A percentile compares a stretch with the other conserved stretches of the same genome.
Conservation (phyloP, 2,113 vertebrate genomes). For the Prolemur simus region DNA sequence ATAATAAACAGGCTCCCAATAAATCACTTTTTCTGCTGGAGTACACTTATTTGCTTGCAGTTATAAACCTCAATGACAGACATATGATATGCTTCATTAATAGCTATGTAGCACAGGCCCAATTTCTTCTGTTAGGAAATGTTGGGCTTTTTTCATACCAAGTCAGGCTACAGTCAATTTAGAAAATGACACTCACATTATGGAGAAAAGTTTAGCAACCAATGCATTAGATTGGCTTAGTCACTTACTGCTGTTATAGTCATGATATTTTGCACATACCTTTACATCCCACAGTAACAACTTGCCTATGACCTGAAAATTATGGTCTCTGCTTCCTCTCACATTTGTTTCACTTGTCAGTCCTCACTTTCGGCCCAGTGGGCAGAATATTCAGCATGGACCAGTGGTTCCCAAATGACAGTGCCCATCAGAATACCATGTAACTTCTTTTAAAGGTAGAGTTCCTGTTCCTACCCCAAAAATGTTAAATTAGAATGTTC, state of each 20-base stretch:
- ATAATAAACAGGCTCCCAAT: neutral
- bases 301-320: neutral
- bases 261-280: neutral
- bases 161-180: neutral
- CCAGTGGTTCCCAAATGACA: neutral
- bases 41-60: neutral
- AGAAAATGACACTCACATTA: neutral
- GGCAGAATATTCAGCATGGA: neutral
- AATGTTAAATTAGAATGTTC: neutral
- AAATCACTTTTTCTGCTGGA: neutral
- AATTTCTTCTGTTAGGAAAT: neutral
- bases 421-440: neutral
- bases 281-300: neutral
- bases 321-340: neutral
- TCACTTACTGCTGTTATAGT: neutral
- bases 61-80: neutral
- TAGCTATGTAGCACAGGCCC: neutral
- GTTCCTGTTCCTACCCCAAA: neutral
- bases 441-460: neutral
- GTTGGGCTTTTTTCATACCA: neutral
- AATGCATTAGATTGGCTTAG: neutral
- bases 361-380: neutral
- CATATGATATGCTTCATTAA: neutral
- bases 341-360: neutral
- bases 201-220: neutral